These are phyloP conservation scores for Syngnathoides biaculeatus DNA, from an alignment of 2,113 vertebrate species.

Conservation along the genomic window DNA sequence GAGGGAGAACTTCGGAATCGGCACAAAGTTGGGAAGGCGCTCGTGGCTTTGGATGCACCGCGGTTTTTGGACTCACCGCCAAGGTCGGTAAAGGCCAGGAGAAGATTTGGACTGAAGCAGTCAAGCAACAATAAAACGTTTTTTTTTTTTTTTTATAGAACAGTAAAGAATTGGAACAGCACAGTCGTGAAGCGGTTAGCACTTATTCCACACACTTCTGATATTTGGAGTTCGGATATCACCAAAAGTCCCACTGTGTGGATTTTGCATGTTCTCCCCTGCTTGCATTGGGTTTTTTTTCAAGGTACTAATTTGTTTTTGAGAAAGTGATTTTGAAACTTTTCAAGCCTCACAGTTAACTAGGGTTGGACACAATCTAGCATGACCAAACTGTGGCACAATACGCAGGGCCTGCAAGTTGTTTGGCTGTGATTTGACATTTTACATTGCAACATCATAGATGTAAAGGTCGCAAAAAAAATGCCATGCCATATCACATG, in stretches of 20 bases:
- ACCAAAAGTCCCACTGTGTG: background rate
- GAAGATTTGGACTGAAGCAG: background rate
- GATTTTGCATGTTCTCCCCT: background rate
- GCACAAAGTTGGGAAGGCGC: slow-evolving; percentile 46
- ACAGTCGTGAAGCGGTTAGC: background rate
- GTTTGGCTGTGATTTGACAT: no score
- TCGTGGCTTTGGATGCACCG: slow-evolving; percentile 33
- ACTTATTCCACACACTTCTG: background rate
- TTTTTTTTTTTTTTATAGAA: background rate
- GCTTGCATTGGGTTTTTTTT: background rate
- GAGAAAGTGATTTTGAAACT: background rate
- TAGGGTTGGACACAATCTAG: no score
- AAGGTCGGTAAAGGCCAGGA: background rate
- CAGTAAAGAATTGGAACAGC: background rate
- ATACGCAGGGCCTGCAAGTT: no score
- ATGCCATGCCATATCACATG: no score
- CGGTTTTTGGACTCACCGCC: slow-evolving; percentile 2
- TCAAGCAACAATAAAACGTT: background rate
- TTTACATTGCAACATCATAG: no score
- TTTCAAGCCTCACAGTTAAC: background rate
- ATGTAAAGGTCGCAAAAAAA: no score
- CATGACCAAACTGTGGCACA: no score
- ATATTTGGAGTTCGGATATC: background rate
- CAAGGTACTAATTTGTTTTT: background rate
- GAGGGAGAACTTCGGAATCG: slow-evolving; percentile 42